phyloP scores from a whole-genome alignment of 2,113 vertebrate genomes.

The Callithrix jacchus region DNA sequence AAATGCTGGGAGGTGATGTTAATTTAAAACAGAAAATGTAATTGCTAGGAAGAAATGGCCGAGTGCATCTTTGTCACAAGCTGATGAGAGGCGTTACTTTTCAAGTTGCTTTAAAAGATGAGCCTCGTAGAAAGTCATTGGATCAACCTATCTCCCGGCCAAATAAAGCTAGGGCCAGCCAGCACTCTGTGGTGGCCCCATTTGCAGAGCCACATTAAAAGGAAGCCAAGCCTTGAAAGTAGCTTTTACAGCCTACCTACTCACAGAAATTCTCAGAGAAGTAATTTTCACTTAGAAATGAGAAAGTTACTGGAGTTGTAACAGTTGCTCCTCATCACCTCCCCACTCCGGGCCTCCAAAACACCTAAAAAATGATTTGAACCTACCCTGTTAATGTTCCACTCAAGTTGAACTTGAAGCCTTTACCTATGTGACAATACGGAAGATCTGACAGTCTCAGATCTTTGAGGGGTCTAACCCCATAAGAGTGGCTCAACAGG shows the following conservation, averaged over 20 bases:
- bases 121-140: neutral
- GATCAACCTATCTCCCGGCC: neutral
- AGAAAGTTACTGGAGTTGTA: neutral
- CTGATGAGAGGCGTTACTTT: neutral
- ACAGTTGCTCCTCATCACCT: neutral
- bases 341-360: neutral
- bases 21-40: neutral
- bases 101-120: neutral
- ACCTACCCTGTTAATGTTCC: neutral
- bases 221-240: neutral
- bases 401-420: neutral
- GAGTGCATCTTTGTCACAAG: neutral
- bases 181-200: neutral
- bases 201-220: constrained; percentile 19
- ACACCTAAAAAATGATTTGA: neutral
- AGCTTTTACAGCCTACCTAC: neutral
- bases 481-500: neutral
- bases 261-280: constrained; percentile 18
- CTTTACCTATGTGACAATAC: neutral
- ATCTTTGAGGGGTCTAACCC: neutral
- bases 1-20: neutral
- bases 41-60: neutral
- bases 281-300: neutral
- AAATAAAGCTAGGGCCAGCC: neutral
- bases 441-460: neutral